Base-by-base conservation (phyloP, 2,797 vertebrate genomes). In the Pseudochirops corinnae region DNA sequence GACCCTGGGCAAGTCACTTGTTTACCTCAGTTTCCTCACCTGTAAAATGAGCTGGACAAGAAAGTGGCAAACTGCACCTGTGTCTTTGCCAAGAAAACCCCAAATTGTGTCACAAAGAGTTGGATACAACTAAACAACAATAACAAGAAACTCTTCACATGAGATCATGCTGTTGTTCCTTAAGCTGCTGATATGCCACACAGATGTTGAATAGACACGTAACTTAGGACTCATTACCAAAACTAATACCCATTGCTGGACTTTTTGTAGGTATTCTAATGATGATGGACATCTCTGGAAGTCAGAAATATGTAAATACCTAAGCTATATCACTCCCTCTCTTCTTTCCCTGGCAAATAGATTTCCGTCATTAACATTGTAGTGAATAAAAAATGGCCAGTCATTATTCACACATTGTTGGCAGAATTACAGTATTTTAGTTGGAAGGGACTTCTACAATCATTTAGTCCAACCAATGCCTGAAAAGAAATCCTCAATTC, bases 241-340 rank as follows among this genome's bases (percentile, higher is more conserved):
- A 95, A 56, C 93, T 56, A 90, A 95, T 67, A 91, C 90, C 92
- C 93, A 92, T 93, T 94, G 28, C 87, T 94, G 56, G 31, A 87
- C 53, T 96, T 97, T 95, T 90, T 52, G 24, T 94, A 82, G 50
- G 18, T 21, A 93, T 56, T 55, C 94, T 96, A 97, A 95, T 96
- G 91, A 93, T 53, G 92, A 82, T 90, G 12, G 16, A 14, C 91
- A 56, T 33, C 90, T 94, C 93, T 95, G 93, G 93, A 94, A 93
- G 0, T 67, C 39, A 53, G 90, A 96, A 97, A 24, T 24, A 46
- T 26, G 56, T 12, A 28, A 96, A 91, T 96, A 93, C 46, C 13
- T n/a, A 60, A 94, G 96, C n/a, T n/a, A 91, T 14, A 4, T 62
- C 56, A 14, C 39, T 12, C 0, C 33, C 90, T 39, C 1, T 55